phyloP scores from a whole-genome alignment of 2,113 vertebrate genomes.

The Nerophis ophidion region DNA sequence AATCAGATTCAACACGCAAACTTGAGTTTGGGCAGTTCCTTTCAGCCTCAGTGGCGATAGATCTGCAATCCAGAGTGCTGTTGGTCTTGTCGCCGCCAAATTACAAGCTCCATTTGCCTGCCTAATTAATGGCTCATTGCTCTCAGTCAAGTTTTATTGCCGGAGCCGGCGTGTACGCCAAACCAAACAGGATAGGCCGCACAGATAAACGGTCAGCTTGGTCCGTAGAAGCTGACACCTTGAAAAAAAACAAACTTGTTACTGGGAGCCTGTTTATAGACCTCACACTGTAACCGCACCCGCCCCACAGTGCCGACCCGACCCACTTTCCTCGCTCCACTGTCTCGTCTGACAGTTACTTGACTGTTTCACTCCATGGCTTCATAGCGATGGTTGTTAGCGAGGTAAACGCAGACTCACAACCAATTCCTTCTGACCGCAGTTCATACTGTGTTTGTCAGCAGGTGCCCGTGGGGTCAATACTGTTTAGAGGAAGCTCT shows the following conservation, averaged over 20 bases:
- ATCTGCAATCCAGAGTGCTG: conserved; percentile 63
- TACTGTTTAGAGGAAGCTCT: conserved; percentile 50
- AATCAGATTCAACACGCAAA: conserved; percentile 22
- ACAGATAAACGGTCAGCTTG: conserved; percentile 62
- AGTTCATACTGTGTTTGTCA: conserved; percentile 55
- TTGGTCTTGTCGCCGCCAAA: conserved; percentile 63
- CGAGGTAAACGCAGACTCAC: conserved; percentile 40
- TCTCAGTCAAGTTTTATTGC: conserved; percentile 64
- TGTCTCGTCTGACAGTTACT: conserved; percentile 67
- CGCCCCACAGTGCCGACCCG: conserved; percentile 5
- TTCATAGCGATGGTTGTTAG: conserved; percentile 60
- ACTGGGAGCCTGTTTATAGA: conserved; percentile 64
- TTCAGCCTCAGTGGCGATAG: conserved; percentile 42
- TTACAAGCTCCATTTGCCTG: conserved; percentile 72
- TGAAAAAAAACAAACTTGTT: conserved; percentile 69
- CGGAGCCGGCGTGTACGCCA: conserved; percentile 49
- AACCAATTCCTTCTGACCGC: conserved; percentile 51
- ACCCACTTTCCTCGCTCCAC: conserved; percentile 49
- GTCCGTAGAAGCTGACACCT: conserved; percentile 60
- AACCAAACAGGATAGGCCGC: conserved; percentile 66
- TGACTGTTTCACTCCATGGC: conserved; percentile 66
- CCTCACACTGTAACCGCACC: conserved; percentile 24
- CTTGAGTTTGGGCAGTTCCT: conserved; percentile 48
- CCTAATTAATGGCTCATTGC: conserved; percentile 71
- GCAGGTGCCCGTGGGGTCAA: conserved; percentile 49